Evolutionary conservation across 2,113 vertebrate species (phyloP), one percentile per base, ranked within the genome.

Genomic region (Nannobrachium achirus): DNA sequence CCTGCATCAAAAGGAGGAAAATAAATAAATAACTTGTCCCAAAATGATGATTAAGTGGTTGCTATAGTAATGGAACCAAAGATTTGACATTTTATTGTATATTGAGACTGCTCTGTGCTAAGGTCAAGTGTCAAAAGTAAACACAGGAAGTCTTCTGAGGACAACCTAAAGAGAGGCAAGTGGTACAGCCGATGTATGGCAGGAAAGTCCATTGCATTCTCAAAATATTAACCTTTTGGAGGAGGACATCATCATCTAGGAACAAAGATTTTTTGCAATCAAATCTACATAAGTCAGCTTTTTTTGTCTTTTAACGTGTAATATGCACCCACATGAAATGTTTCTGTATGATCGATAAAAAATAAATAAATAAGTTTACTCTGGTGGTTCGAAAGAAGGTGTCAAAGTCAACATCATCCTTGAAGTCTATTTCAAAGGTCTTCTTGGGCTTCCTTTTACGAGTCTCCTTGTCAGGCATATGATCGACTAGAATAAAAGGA

Each of bases 381-480:
- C 92, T 94, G 40, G 94, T 94, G 76, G 92, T 92, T 51, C 73
- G 79, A 89, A 98, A 98, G 80, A 92, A 77, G 0, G 48, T 61
- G 40, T 94, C 80, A 60, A 98, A 96, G 81, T 96, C 90, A 53
- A 95, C 63, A 3, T 96, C 92, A 1, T 94, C 93, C 1, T 89
- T 91, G 84, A 98, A 97, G 84, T 95, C 85, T 0, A 98, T 87
- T 80, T 96, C 90, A 63, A 96, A 94, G 0, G 56, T 75, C 70
- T 94, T 95, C 86, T 92, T 97, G 6, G 86, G 46, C 2, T 72
- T 91, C 62, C 86, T 93, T 63, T 92, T 95, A 52, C 73, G 93
- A 1, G 75, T 74, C 78, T 93, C 92, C 59, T 91, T 94, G 46
- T 92, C 92, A n/a, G 90, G 91, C 61, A 88, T 56, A 74, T 93